Evolutionary conservation across 2,797 vertebrate species (phyloP), one percentile per base, ranked within the genome.

Genomic region (Cynopterus sphinx): DNA sequence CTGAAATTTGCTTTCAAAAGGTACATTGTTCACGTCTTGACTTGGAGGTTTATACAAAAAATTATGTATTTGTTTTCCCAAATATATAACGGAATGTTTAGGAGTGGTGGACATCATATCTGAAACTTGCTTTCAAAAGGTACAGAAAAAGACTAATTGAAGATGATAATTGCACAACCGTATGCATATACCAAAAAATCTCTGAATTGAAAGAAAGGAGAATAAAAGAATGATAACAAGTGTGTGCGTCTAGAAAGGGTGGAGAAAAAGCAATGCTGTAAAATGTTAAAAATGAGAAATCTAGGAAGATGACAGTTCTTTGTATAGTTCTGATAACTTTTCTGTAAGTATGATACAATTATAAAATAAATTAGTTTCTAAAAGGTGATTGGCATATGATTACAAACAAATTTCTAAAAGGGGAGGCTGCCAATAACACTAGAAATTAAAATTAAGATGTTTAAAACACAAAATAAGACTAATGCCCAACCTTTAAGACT

Each of bases 401-500:
- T 92, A 90, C 46, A 15, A 92, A 81, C 13, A 96, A 90, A 94
- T 36, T 15, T 90, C 71, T 43, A 83, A 39, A 33, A 89, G 7
- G 11, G 36, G 36, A 94, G 21, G 82, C 24, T 65, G 46, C 55
- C 11, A 63, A 68, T 39, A 94, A 91, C 8, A 88, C 2, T 39
- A 85, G 17, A 70, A 78, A 90, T 73, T 81, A 93, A 75, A 87
- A 84, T 16, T 28, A 73, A 94, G 21, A 26, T 74, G 22, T 53
- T 95, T 83, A 67, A 87, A 84, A 92, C 31, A 86, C 75, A 90
- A 90, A 65, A 46, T 70, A 57, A 61, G 19, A 81, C 79, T 26
- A 70, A 36, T 63, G 6, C 22, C 46, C 43, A 83, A 39, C 0
- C 33, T 65, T 90, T 39, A 77, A 24, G 65, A 74, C 51, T 82